Base-by-base conservation (phyloP, 2,113 vertebrate genomes). In the Cheilinus undulatus region DNA sequence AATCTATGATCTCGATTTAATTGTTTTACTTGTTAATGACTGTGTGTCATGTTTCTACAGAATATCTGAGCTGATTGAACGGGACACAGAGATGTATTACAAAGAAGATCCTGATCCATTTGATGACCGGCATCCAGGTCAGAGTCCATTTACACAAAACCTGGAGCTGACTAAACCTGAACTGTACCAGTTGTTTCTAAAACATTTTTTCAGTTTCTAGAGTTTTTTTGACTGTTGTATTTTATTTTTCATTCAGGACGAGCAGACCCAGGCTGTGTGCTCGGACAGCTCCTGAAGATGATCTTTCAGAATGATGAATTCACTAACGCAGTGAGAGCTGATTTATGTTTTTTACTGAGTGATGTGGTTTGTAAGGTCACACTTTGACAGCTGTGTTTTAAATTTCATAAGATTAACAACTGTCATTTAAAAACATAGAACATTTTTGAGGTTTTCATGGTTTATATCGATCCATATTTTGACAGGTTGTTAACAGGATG, bases 271-370 rank as follows among this genome's bases (percentile, higher is more conserved):
- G 94, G 96, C 73, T 97, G 97, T 73, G 96, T 96, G 96, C 94
- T 99, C 83, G 97, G 97, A 63, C 96, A 97, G 36, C 88, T 99
- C 15, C 93, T 99, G 85, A 97, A 97, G 90, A 97, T 96, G 83
- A 92, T 99, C 42, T 97, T 98, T 83, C 95, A 95, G 92, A 98
- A 98, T 3, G 96, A 97, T 56, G 97, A 98, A 86, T 98, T 99
- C 88, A 98, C 97, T 82, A 98, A 98, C 13, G 95, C 96, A 76
- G 97, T 99, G 94, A 89, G 94, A 0, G 22, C n/a, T 1, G 20
- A 3, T 27, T 7, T 3, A 1, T 7, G 1, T 8, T 56, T 24
- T 19, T 3, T 5, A 30, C 2, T 28, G 9, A 4, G 6, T 20
- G 8, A 26, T 43, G 22, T 23, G 22, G 13, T 49, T 56, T 61